phyloP scores from a whole-genome alignment of 2,113 vertebrate genomes.

The Chrysemys picta region DNA sequence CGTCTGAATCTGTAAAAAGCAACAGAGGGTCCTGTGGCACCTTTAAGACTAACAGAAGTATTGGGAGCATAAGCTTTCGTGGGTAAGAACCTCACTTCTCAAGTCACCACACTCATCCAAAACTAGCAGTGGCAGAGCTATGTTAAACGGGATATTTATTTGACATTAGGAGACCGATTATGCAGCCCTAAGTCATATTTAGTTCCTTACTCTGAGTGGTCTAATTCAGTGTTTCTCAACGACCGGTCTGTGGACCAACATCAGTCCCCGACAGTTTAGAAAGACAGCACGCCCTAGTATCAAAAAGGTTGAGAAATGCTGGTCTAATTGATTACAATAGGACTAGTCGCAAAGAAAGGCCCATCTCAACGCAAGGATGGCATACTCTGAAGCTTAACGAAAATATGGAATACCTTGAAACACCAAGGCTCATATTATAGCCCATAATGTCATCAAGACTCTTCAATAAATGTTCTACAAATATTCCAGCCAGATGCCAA shows the following conservation, averaged over 20 bases:
- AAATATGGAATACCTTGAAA: background rate
- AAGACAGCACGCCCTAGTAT: background rate
- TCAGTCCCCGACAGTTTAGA: background rate
- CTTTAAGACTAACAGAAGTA: too few relatives aligned
- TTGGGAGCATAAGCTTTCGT: too few relatives aligned
- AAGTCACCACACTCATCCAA: background rate
- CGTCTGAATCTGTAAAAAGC: too few relatives aligned
- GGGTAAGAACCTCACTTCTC: background rate
- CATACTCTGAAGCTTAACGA: background rate
- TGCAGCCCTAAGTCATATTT: background rate
- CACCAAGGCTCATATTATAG: background rate
- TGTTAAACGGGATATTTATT: background rate
- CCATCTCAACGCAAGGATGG: accelerated
- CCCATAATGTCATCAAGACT: background rate
- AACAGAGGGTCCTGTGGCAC: too few relatives aligned
- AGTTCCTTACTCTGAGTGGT: background rate
- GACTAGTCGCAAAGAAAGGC: background rate
- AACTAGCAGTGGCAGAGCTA: too few relatives aligned
- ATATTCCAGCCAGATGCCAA: background rate
- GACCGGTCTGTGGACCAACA: background rate
- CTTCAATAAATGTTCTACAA: background rate
- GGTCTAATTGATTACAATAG: background rate
- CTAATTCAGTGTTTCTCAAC: background rate
- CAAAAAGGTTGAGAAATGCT: background rate
- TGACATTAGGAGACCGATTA: background rate